Conservation (phyloP, 2,888 invertebrate species). For the Heliconius erato region DNA sequence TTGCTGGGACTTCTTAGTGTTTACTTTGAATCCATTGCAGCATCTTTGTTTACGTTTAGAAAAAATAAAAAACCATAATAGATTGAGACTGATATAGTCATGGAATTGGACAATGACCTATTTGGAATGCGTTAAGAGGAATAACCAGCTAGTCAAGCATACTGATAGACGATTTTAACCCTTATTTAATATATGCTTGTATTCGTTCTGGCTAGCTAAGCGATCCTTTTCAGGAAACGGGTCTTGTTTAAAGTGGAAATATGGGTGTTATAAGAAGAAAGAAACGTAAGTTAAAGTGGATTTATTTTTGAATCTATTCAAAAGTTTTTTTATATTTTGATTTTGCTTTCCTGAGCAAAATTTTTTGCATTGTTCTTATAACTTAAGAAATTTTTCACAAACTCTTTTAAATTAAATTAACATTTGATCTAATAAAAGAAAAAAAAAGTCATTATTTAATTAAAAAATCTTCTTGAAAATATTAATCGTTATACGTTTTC, state of each 20-base stretch:
- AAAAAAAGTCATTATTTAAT: background rate
- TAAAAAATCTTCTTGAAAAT: background rate
- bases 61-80: background rate
- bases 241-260: conserved; percentile 66
- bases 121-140: conserved; percentile 74
- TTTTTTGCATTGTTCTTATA: background rate
- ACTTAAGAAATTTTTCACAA: background rate
- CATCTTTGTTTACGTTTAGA: conserved; percentile 27
- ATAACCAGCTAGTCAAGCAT: conserved; percentile 66
- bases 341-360: background rate
- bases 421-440: background rate
- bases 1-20: conserved; percentile 45
- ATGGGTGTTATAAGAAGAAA: conserved; percentile 83
- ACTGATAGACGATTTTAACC: conserved; percentile 58
- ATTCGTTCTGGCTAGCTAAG: conserved; percentile 23
- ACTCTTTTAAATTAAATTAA: background rate
- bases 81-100: conserved; percentile 20
- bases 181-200: conserved; percentile 40
- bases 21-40: conserved; percentile 25
- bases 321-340: background rate
- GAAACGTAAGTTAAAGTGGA: conserved; percentile 76
- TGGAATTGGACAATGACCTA: conserved; percentile 72
- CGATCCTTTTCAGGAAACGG: conserved; percentile 64
- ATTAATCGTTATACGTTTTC: background rate
- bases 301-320: background rate